These are phyloP conservation scores for Tautogolabrus adspersus DNA, from an alignment of 2,113 vertebrate species.

Conservation along the genomic window DNA sequence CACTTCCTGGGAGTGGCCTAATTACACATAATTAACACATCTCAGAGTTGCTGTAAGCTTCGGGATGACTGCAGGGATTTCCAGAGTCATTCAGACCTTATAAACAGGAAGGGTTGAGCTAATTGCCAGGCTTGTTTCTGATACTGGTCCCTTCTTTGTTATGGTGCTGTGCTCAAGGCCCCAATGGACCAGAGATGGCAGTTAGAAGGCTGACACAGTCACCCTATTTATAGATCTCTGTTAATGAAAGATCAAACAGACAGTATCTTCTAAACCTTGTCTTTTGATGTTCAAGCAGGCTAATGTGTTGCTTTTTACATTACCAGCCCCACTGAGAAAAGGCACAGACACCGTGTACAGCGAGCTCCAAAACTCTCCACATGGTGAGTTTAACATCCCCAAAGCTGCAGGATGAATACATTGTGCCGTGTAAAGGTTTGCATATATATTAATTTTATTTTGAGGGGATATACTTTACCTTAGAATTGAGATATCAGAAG, in stretches of 20 bases:
- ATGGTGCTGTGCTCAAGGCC: constrained; percentile 13
- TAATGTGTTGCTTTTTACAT: constrained; percentile 50
- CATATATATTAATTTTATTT: too few species aligned
- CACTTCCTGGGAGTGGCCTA: constrained; percentile 77
- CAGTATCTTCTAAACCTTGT: constrained; percentile 23
- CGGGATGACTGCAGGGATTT: constrained; percentile 61
- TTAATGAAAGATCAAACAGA: constrained; percentile 27
- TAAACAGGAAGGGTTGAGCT: constrained; percentile 84
- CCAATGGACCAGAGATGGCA: constrained; percentile 4
- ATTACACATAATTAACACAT: constrained; percentile 74
- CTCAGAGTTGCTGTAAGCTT: constrained; percentile 35
- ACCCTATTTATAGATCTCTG: constrained; percentile 37
- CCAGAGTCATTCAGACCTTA: constrained; percentile 30
- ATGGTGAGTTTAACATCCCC: constrained; percentile 70
- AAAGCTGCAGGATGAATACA: neutral
- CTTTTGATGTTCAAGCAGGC: constrained; percentile 47
- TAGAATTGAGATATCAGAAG: too few species aligned
- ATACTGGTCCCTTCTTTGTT: constrained; percentile 27
- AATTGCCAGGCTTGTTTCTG: constrained; percentile 50
- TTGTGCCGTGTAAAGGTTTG: neutral
- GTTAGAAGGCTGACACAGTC: constrained; percentile 24
- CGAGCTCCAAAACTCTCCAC: constrained; percentile 79
- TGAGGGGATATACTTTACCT: too few species aligned
- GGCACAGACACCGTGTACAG: constrained; percentile 86
- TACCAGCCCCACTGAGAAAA: constrained; percentile 77